Evolutionary conservation across 1,140 invertebrate species (phyloP).

Genomic region (Leguminivora glycinivorella): DNA sequence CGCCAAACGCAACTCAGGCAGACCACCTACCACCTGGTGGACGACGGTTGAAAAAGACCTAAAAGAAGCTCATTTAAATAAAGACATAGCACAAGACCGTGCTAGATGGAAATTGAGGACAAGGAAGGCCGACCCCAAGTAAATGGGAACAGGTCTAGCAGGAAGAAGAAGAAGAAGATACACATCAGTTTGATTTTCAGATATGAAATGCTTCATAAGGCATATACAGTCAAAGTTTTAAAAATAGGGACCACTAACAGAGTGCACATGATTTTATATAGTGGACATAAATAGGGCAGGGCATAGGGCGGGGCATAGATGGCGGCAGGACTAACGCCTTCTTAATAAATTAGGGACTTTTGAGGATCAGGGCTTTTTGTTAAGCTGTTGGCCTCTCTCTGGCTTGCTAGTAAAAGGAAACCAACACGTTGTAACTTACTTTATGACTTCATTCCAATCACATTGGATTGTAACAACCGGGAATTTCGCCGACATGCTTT

Average conservation of each 20-base stretch:
- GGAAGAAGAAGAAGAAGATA: too few relatives aligned
- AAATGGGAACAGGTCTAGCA: too few relatives aligned
- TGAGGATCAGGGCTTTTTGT: background rate
- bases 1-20: too few relatives aligned
- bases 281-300: background rate
- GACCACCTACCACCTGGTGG: too few relatives aligned
- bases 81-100: too few relatives aligned
- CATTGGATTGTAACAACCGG: constrained; percentile 73
- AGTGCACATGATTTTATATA: background rate
- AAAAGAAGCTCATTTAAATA: too few relatives aligned
- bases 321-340: constrained; percentile 20
- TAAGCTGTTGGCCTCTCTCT: background rate
- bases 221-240: background rate
- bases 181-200: background rate
- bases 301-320: background rate
- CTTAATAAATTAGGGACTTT: background rate
- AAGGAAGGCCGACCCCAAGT: too few relatives aligned
- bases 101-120: too few relatives aligned
- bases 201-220: background rate
- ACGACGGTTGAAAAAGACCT: too few relatives aligned
- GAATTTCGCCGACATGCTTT: constrained; percentile 31
- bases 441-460: constrained; percentile 74
- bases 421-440: constrained; percentile 38
- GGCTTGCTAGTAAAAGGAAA: background rate
- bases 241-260: background rate